These are phyloP conservation scores for Apis mellifera DNA, from an alignment of 1,140 invertebrate genomes.

Conservation along the genomic window Amel_HAv3.1 CM009934.2:5215501-5216000, in stretches of 20 bases:
- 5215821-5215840: constrained; percentile 77
- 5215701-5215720: neutral
- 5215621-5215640: neutral
- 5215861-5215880: constrained; percentile 27
- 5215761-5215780: neutral
- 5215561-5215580: neutral
- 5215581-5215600: constrained; percentile 10
- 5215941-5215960: neutral
- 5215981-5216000: neutral
- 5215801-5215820: constrained; percentile 68
- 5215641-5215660: neutral
- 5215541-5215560: neutral
- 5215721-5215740: neutral
- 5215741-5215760: neutral
- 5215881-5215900: constrained; percentile 51
- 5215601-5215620: neutral
- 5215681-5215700: neutral
- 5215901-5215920: neutral
- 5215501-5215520: too few species aligned
- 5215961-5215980: neutral
- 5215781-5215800: constrained; percentile 48
- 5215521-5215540: neutral
- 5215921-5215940: neutral
- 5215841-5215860: constrained; percentile 13
- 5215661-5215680: neutral